phyloP scores from a whole-genome alignment of 2,113 vertebrate species.

The Periophthalmodon schlosseri region DNA sequence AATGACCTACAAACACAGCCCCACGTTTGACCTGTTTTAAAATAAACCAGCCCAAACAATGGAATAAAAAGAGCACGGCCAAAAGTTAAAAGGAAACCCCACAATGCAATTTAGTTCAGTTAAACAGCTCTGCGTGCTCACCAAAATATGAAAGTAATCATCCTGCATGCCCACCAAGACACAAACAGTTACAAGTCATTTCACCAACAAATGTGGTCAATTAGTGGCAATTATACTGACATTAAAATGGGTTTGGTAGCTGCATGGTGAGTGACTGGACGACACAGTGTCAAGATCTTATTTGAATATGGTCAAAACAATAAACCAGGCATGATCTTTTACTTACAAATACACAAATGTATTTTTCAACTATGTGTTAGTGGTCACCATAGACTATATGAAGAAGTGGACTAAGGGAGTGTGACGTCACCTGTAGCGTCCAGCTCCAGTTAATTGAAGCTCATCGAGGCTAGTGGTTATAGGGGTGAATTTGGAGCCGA shows the following conservation, averaged over 20 bases:
- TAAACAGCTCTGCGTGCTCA: not conserved
- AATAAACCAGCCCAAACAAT: not conserved
- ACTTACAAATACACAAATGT: no score
- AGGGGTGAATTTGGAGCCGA: no score
- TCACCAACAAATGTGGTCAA: not conserved
- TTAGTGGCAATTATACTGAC: not conserved
- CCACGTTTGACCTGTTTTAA: slow-evolving; percentile 2
- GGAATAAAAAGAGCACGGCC: not conserved
- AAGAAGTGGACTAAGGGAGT: no score
- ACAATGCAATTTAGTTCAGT: not conserved
- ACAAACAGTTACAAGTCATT: not conserved
- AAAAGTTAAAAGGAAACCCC: not conserved
- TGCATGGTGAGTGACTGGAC: not conserved
- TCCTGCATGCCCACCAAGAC: not conserved
- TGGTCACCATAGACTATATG: no score
- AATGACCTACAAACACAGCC: slow-evolving; percentile 1
- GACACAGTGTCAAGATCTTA: not conserved
- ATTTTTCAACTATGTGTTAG: not conserved
- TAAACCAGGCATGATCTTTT: no score
- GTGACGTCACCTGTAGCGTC: no score
- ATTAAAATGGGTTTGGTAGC: not conserved
- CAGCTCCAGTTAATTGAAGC: no score
- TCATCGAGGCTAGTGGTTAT: no score
- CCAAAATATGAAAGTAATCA: not conserved
- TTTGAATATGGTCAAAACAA: not conserved